Base-by-base conservation (phyloP, 1,140 invertebrate species). In the Drosophila pachea region DNA sequence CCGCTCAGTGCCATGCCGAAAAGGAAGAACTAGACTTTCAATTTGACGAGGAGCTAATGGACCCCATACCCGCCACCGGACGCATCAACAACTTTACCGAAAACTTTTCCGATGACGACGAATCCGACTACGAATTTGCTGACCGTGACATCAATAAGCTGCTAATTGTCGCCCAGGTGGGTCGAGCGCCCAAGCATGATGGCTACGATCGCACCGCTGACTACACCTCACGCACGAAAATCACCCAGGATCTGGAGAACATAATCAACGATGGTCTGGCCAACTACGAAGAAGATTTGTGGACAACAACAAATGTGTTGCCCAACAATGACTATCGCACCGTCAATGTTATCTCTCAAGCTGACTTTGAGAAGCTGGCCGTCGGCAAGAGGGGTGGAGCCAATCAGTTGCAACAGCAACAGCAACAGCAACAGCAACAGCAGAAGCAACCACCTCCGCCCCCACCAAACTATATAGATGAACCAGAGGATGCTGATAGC, bases 111-210 rank as follows among this genome's bases (percentile, higher is more conserved):
- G 93, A 94, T 73, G 78, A 83, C 52, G 94, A 95, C 74, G 96
- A 97, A 66, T 94, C 94, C 9, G 96, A 97, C 87, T 92, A 93
- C 70, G 97, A 99, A 90, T 92, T 98, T 62, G 95, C 95, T 70
- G 98, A 99, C 90, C 92, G 94, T 73, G 97, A 99, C 88, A 94
- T 99, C 48, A 97, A 97, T 77, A 97, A 99, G 89, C 92, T 99
- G 62, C 91, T 99, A 11, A 99, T 99, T 76, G 96, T 99, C 14
- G 98, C 97, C 3, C 98, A 99, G 92, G 94, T 92, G 65, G 91
- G 65, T 74, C 90, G 93, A 63, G 90, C 91, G 40, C 92, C 92
- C 22, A 96, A 96, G 88, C 96, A 97, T 83, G 96, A 97, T 88
- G 96, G 96, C 5, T 94, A 96, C 87, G 96, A 97, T 91, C 92